A percentile compares a stretch with the other conserved stretches of the same genome.
These are phyloP conservation scores for Meloidogyne floridensis DNA, from an alignment of 1,140 invertebrate genomes.

Conservation along the genomic window DNA sequence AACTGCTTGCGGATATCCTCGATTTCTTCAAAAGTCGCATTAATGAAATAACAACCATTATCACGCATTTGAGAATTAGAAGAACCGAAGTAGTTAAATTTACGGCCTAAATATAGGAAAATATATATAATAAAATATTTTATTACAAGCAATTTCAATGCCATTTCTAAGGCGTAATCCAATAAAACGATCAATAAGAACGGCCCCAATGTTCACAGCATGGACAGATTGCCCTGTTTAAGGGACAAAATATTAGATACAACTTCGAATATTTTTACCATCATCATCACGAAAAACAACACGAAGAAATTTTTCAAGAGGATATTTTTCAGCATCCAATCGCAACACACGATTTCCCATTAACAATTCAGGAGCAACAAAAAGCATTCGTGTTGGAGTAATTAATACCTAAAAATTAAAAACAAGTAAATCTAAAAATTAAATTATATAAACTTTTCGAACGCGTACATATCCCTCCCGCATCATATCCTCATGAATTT, in stretches of 20 bases:
- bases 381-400: conserved; percentile 48
- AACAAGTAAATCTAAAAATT: conserved; percentile 27
- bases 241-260: neutral
- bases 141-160: conserved; percentile 31
- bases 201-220: conserved; percentile 31
- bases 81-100: conserved; percentile 55
- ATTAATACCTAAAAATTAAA: conserved; percentile 45
- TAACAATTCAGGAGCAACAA: conserved; percentile 45
- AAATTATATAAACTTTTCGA: conserved; percentile 30
- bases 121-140: neutral
- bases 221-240: conserved; percentile 26
- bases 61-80: conserved; percentile 57
- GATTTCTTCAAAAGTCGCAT: conserved; percentile 44
- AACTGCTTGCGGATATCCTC: conserved; percentile 41
- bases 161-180: conserved; percentile 33
- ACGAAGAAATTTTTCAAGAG: conserved; percentile 41
- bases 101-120: conserved; percentile 35
- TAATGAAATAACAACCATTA: conserved; percentile 55
- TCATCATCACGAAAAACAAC: conserved; percentile 51
- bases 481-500: conserved; percentile 39
- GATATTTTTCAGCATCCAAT: conserved; percentile 39
- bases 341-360: conserved; percentile 47
- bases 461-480: conserved; percentile 46
- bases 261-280: neutral
- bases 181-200: conserved; percentile 43